Percentiles rank a stretch among this genome's conserved stretches.
phyloP scores from a whole-genome alignment of 2,113 vertebrate species.

The Xerus inauris region DNA sequence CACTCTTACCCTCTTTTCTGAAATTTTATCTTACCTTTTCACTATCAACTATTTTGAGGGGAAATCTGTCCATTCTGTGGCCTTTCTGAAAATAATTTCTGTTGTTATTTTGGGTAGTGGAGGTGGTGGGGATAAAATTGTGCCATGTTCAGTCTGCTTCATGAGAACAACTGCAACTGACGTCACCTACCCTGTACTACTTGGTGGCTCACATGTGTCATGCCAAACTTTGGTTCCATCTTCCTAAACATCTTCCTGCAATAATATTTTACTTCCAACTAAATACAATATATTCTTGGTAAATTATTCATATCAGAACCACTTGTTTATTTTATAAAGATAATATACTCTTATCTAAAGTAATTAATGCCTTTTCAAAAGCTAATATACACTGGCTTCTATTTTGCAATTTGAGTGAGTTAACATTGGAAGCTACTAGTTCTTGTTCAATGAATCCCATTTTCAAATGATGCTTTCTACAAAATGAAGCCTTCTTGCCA shows the following conservation, averaged over 20 bases:
- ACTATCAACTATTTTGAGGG: neutral
- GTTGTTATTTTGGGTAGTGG: neutral
- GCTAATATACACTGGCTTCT: neutral
- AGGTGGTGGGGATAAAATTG: neutral
- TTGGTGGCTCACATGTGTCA: neutral
- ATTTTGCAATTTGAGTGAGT: neutral
- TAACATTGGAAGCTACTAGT: neutral
- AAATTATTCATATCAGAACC: neutral
- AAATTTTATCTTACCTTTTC: neutral
- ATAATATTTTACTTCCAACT: neutral
- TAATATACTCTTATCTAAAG: neutral
- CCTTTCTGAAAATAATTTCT: neutral
- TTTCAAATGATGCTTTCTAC: neutral
- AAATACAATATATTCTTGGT: conserved; percentile 28
- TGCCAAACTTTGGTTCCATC: neutral
- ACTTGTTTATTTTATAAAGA: conserved; percentile 10
- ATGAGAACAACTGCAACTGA: neutral
- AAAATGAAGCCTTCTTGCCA: neutral
- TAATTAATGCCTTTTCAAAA: conserved; percentile 29
- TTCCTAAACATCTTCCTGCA: neutral
- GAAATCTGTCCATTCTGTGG: neutral
- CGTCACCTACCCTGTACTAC: neutral
- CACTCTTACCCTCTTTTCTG: neutral
- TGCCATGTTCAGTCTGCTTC: neutral
- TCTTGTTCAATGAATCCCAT: neutral